A percentile compares a stretch with the other conserved stretches of the same genome.
phyloP scores from a whole-genome alignment of 2,113 vertebrate genomes.

The Channa argus region DNA sequence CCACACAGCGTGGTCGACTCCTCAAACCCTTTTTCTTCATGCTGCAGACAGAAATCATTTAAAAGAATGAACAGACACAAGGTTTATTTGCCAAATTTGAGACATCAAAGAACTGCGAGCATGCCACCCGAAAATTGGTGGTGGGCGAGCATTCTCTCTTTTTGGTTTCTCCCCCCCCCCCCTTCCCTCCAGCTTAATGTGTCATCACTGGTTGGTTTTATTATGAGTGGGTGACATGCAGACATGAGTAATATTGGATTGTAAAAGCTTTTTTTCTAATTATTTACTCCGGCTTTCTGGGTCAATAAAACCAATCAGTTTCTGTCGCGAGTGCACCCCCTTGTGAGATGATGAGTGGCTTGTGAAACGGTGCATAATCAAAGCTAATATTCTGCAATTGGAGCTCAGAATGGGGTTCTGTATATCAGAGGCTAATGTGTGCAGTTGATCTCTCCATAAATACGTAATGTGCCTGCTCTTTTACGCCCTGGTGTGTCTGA shows the following conservation, averaged over 20 bases:
- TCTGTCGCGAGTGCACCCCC: slow-evolving; percentile 46
- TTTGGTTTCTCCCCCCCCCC: too few species aligned
- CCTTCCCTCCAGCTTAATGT: slow-evolving; percentile 42
- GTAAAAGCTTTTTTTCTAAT: slow-evolving; percentile 50
- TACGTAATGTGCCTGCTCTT: slow-evolving; percentile 2
- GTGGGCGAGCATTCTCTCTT: slow-evolving; percentile 54
- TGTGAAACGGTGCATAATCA: slow-evolving; percentile 66
- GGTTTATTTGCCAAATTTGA: slow-evolving; percentile 40
- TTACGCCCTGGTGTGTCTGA: slow-evolving; percentile 9
- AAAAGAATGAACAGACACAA: slow-evolving; percentile 32
- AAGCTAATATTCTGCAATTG: slow-evolving; percentile 63
- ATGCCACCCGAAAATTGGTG: slow-evolving; percentile 48
- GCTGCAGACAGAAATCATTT: slow-evolving; percentile 38
- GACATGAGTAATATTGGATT: slow-evolving; percentile 55
- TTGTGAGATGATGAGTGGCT: slow-evolving; percentile 36
- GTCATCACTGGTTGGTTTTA: slow-evolving; percentile 57
- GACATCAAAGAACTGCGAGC: slow-evolving; percentile 61
- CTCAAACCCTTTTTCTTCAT: slow-evolving; percentile 28
- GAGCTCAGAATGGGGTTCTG: slow-evolving; percentile 35
- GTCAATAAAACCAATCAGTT: slow-evolving; percentile 63
- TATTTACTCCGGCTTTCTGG: slow-evolving; percentile 55
- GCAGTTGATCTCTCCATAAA: slow-evolving; percentile 20
- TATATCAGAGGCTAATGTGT: slow-evolving; percentile 28
- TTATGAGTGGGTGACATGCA: slow-evolving; percentile 67
- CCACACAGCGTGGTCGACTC: slow-evolving; percentile 32